phyloP scores from a whole-genome alignment of 92 coral and sea anemone genomes.

The Phenganax subtilis region DNA sequence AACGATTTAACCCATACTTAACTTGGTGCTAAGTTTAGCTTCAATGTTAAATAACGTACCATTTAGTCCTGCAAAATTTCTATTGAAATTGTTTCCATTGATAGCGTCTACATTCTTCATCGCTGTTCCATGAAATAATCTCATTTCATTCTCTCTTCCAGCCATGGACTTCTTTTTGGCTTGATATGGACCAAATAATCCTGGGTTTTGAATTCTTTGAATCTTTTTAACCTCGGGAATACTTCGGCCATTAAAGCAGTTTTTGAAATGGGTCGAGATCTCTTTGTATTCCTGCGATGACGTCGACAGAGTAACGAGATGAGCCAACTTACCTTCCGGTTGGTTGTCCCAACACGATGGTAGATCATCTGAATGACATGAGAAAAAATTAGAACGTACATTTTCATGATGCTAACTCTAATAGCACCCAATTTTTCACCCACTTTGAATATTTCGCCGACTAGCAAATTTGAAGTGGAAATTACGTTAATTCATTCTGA shows the following conservation, averaged over 20 bases:
- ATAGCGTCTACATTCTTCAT: constrained; percentile 49
- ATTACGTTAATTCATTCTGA: too few relatives aligned
- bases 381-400: too few relatives aligned
- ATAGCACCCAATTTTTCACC: too few relatives aligned
- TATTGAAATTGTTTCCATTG: constrained; percentile 66
- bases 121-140: constrained; percentile 78
- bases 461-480: too few relatives aligned
- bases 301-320: constrained; percentile 6
- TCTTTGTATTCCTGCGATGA: constrained; percentile 54
- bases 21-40: too few relatives aligned
- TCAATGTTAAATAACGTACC: constrained; percentile 48
- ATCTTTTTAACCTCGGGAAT: constrained; percentile 34
- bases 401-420: too few relatives aligned
- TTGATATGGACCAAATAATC: constrained; percentile 57
- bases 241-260: neutral
- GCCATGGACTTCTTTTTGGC: constrained; percentile 72
- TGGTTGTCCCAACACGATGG: constrained; percentile 35
- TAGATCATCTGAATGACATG: neutral
- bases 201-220: constrained; percentile 76
- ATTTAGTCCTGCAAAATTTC: constrained; percentile 69
- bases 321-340: constrained; percentile 12
- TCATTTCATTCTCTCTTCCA: constrained; percentile 59
- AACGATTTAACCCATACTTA: too few relatives aligned
- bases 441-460: too few relatives aligned
- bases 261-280: constrained; percentile 40